These are phyloP conservation scores for Cacatua alba DNA, from an alignment of 2,113 vertebrate genomes.

Conservation along the genomic window DNA sequence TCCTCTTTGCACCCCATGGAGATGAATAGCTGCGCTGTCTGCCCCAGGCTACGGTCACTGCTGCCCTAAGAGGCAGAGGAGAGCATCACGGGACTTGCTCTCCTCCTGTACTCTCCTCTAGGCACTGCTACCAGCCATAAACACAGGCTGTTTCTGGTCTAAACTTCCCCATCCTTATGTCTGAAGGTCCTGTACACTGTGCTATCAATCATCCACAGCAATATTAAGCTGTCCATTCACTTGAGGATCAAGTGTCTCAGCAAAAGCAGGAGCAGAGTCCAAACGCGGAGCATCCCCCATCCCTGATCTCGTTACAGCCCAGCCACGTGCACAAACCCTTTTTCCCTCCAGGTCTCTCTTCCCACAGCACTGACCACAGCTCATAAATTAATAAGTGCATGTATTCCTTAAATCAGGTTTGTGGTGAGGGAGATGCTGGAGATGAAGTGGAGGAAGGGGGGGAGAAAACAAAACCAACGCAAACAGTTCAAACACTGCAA, in stretches of 20 bases:
- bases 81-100: neutral
- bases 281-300: neutral
- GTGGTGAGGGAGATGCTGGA: neutral
- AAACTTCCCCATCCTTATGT: neutral
- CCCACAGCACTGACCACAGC: conserved; percentile 39
- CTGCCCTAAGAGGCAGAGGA: neutral
- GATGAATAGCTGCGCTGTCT: neutral
- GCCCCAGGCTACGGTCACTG: neutral
- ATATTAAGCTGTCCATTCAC: conserved; percentile 21
- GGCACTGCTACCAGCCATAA: neutral
- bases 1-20: neutral
- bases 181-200: neutral
- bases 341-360: conserved; percentile 24
- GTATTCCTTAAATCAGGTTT: conserved; percentile 28
- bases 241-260: conserved; percentile 8
- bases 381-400: conserved; percentile 49
- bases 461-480: conserved; percentile 6
- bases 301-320: neutral
- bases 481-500: conserved; percentile 24
- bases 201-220: conserved; percentile 23
- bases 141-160: neutral
- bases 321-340: neutral
- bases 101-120: neutral
- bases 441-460: neutral
- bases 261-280: neutral